These are phyloP conservation scores for Sepiola atlantica DNA, from an alignment of 2,888 invertebrate genomes.

Conservation along the genomic window DNA sequence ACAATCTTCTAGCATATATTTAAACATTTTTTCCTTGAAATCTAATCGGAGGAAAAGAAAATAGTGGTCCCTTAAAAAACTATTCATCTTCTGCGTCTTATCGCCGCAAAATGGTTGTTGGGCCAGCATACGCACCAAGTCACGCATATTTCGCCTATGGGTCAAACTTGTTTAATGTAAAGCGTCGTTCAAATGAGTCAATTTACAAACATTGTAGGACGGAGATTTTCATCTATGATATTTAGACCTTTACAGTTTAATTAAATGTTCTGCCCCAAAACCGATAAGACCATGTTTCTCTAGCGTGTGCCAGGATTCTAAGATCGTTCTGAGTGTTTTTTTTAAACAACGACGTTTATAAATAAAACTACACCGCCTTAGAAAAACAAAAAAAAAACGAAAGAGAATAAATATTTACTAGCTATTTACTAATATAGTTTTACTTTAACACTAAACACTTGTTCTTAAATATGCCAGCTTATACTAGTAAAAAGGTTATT, in stretches of 20 bases:
- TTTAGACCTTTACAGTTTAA: background rate
- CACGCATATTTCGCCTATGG: background rate
- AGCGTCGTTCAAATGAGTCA: background rate
- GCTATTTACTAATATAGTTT: background rate
- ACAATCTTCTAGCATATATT: too few relatives aligned
- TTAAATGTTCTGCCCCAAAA: background rate
- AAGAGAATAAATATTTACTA: too few relatives aligned
- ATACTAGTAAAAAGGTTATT: too few relatives aligned
- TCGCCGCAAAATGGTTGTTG: background rate
- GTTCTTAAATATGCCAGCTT: background rate
- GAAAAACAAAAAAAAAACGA: too few relatives aligned
- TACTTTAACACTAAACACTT: background rate
- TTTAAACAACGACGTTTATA: background rate
- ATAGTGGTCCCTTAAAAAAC: background rate
- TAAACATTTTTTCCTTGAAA: background rate
- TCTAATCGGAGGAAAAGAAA: background rate
- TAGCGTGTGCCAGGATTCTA: background rate
- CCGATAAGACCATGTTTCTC: background rate
- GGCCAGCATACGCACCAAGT: background rate
- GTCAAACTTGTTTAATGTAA: background rate
- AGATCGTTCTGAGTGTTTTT: background rate
- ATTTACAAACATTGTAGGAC: background rate
- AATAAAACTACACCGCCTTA: background rate
- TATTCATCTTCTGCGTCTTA: background rate
- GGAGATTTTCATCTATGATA: background rate